phyloP scores from a whole-genome alignment of 2,797 vertebrate species.

The Austrolebias charrua region DNA sequence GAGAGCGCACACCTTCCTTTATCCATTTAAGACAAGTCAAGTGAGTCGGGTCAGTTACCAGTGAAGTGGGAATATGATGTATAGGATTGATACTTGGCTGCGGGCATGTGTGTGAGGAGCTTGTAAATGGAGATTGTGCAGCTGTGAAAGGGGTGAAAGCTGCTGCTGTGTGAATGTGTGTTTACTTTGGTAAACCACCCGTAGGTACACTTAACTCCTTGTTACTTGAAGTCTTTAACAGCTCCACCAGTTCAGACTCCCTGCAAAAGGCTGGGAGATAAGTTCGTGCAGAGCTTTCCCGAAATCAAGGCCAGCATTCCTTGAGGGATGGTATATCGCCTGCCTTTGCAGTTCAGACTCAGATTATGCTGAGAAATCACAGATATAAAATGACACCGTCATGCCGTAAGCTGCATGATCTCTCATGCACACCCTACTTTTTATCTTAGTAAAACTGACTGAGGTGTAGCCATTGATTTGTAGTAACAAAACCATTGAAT shows the following conservation, averaged over 20 bases:
- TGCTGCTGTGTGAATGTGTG: slow-evolving; percentile 69
- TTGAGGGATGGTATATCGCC: too few relatives aligned
- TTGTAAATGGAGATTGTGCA: slow-evolving; percentile 73
- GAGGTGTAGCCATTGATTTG: too few relatives aligned
- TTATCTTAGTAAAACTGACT: too few relatives aligned
- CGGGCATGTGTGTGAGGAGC: slow-evolving; percentile 53
- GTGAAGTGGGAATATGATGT: slow-evolving; percentile 72
- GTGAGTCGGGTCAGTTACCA: slow-evolving; percentile 68
- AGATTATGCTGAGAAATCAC: too few relatives aligned
- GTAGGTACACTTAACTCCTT: slow-evolving; percentile 63
- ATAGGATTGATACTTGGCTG: slow-evolving; percentile 69
- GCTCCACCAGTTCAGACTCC: slow-evolving; percentile 39
- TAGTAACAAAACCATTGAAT: too few relatives aligned
- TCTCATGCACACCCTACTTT: too few relatives aligned
- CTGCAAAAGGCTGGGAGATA: slow-evolving; percentile 25
- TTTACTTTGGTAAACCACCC: slow-evolving; percentile 71
- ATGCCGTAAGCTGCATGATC: too few relatives aligned
- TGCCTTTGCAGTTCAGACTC: too few relatives aligned
- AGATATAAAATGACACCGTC: too few relatives aligned
- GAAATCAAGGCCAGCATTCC: too few relatives aligned
- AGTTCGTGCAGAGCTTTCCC: not conserved
- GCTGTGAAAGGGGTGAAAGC: slow-evolving; percentile 73
- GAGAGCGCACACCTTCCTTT: slow-evolving; percentile 67
- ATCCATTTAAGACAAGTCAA: slow-evolving; percentile 70
- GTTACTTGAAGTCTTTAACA: slow-evolving; percentile 60